Conservation (phyloP, 2,888 invertebrate genomes). For the Melanophora roralis region DNA sequence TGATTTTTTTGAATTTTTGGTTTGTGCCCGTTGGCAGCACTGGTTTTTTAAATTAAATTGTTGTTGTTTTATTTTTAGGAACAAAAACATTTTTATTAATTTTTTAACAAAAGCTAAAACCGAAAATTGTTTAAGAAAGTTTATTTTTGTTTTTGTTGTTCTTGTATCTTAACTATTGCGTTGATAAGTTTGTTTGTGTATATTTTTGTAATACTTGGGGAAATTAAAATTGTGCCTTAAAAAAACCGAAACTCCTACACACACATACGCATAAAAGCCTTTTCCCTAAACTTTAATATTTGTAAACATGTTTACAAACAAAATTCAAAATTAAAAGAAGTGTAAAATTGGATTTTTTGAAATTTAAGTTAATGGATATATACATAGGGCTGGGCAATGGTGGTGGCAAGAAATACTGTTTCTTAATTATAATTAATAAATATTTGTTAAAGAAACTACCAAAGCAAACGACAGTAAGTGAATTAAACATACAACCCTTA, state of each 20-base stretch:
- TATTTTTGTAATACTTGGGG: background rate
- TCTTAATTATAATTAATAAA: constrained; percentile 47
- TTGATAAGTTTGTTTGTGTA: background rate
- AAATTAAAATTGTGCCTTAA: background rate
- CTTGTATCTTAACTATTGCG: background rate
- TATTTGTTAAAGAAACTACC: constrained; percentile 24
- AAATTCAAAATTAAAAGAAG: background rate
- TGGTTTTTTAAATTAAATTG: background rate
- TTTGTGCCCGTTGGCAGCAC: no score
- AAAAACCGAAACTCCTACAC: no score
- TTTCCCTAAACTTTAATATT: background rate
- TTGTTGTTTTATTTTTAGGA: background rate
- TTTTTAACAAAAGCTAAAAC: constrained; percentile 11
- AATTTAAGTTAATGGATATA: background rate
- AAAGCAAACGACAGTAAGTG: background rate
- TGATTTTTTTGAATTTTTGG: no score
- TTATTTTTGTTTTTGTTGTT: constrained; percentile 7
- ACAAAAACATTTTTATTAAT: background rate
- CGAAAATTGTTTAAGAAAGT: constrained; percentile 11
- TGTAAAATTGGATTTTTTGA: background rate
- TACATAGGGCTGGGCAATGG: background rate
- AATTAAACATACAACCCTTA: background rate
- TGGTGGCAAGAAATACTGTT: constrained; percentile 6
- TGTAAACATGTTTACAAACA: background rate
- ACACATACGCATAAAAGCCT: background rate